Base-by-base conservation (phyloP, 2,797 vertebrate species). In the Rhinichthys osculus region DNA sequence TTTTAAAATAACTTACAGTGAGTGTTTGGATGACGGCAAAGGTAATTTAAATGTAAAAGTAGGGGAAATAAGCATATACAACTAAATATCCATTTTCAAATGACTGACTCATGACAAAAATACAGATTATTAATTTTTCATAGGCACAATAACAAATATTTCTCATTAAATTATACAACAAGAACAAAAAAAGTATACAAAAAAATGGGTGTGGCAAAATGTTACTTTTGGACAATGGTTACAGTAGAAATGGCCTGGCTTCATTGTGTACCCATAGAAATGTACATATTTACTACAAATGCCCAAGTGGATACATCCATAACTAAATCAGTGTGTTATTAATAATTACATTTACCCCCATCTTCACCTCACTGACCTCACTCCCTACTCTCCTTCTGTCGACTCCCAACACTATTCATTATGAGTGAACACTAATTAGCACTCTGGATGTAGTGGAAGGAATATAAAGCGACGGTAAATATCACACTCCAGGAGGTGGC, bases 401-500 rank as follows among this genome's bases (percentile, higher is more conserved):
- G 72, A 86, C 87, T 87, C 78, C 73, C 78, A 69, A 82, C 70
- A 57, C 85, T 82, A 73, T 73, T 85, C 77, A 78, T 88, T 86
- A 88, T 21, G 14, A 66, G n/a, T 57, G 69, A 77, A 87, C 85
- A 78, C 84, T 91, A 91, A 91, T 91, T 89, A 86, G 83, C 19
- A 42, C 72, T 76, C 44, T 81, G 77, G 86, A 85, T 81, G 85
- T 81, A 79, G 64, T 54, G 70, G 83, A 81, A 83, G 76, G 59
- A 82, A 78, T 54, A 84, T 59, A 74, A 74, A 70, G 70, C 5
- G 35, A 72, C 86, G 86, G 87, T 91, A 90, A 91, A 91, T 91
- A 90, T 88, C 90, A 91, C 85, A 77, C 89, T 35, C 71, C 71
- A 84, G 90, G 87, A 87, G 87, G 78, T 67, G 86, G 66, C 72